A percentile compares a stretch with the other conserved stretches of the same genome.
Evolutionary conservation across 2,888 invertebrate genomes (phyloP).

Genomic region (Eristalis arbustorum): DNA sequence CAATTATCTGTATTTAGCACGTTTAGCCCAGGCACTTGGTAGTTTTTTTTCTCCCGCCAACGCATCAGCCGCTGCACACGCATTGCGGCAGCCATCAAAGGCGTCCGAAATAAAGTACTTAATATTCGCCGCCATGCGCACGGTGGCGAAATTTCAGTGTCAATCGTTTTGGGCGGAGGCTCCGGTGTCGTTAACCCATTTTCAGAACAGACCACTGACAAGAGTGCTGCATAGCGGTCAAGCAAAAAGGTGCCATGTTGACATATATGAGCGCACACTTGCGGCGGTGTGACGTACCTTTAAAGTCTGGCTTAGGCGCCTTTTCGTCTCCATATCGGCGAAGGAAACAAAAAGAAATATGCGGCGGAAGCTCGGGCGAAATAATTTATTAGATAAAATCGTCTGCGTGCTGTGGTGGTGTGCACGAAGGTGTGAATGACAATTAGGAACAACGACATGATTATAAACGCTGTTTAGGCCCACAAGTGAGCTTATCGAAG

Average conservation of each 20-base stretch:
- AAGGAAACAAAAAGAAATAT: neutral
- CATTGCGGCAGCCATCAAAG: neutral
- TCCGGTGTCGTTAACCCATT: slow-evolving; percentile 16
- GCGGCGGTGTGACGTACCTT: neutral
- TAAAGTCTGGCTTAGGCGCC: neutral
- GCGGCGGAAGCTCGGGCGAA: neutral
- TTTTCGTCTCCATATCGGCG: neutral
- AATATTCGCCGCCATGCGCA: neutral
- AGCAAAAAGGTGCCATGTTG: neutral
- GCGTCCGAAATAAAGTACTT: neutral
- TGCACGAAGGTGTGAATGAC: neutral
- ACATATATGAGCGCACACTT: neutral
- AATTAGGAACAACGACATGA: neutral
- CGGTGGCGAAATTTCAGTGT: neutral
- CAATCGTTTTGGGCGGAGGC: neutral
- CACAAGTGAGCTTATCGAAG: neutral
- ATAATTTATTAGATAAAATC: neutral
- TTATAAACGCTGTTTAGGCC: neutral
- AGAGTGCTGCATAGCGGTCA: slow-evolving; percentile 3
- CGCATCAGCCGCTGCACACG: neutral
- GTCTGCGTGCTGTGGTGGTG: neutral
- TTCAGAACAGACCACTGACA: neutral
- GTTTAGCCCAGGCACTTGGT: neutral
- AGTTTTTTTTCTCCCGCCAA: neutral
- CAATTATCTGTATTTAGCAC: neutral